Base-by-base conservation (phyloP, 2,113 vertebrate species). In the Jaculus jaculus region DNA sequence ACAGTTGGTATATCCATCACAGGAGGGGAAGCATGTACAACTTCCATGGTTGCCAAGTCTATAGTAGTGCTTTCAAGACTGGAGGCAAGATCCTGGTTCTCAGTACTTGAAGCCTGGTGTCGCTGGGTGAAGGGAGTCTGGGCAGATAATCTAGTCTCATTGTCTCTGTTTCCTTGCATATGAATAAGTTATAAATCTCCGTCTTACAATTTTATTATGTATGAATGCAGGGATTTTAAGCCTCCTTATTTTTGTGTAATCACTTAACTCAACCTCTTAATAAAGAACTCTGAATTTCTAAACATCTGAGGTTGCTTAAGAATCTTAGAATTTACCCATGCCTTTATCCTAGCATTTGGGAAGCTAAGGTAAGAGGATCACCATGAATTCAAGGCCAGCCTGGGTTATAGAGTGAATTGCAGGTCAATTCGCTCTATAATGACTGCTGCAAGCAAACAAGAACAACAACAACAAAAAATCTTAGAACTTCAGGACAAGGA, bases 111-210 rank as follows among this genome's bases (percentile, higher is more conserved):
- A n/a, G n/a, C n/a, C n/a, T n/a, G n/a, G n/a, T n/a, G n/a, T n/a
- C n/a, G n/a, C n/a, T n/a, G n/a, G n/a, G n/a, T n/a, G 58, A 3
- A 66, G 42, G 13, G 23, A 79, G 26, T 87, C 77, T 74, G 63
- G 32, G n/a, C 8, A 78, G 32, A 54, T 65, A 91, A 84, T 54
- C 80, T 94, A 58, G 80, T 89, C 34, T 87, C 39, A 66, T 12
- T 66, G 61, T 42, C 69, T 93, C 51, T n/a, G n/a, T 92, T 91
- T 92, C 86, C 32, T 89, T 69, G 79, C 12, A 72, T 61, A 54
- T 34, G 94, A 91, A 82, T 87, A 90, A 95, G 79, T 72, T 77
- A 23, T 89, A 69, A 96, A 42, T 82, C 47, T 84, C 42, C 75
- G 80, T 30, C 73, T 66, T 95, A 94, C 94, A 89, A 61, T 75